Evolutionary conservation across 2,888 invertebrate genomes (phyloP).

Genomic region (Clusia tigrina): DNA sequence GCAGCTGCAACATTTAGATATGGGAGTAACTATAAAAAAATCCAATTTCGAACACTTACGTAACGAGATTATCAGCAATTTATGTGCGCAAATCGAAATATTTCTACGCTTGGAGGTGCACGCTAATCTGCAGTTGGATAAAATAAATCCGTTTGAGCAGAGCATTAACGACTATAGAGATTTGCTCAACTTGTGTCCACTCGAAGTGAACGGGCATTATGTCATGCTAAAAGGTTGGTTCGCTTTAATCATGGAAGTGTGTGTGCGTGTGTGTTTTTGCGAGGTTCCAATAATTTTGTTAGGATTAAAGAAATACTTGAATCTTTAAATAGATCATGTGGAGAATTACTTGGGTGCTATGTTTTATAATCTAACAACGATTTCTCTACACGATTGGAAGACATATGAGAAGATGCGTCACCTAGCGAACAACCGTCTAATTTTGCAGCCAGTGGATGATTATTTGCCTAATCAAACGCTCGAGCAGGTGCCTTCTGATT

Average conservation of each 20-base stretch:
- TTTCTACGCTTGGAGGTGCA: slow-evolving; percentile 92
- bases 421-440: slow-evolving; percentile 85
- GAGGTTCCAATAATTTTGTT: neutral
- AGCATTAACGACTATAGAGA: slow-evolving; percentile 69
- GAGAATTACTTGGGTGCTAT: slow-evolving; percentile 93
- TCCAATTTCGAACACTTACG: slow-evolving; percentile 63
- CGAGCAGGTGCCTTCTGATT: slow-evolving; percentile 73
- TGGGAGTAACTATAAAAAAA: slow-evolving; percentile 47
- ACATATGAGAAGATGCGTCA: slow-evolving; percentile 97
- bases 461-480: slow-evolving; percentile 95
- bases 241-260: neutral
- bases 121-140: slow-evolving; percentile 82
- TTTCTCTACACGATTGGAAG: slow-evolving; percentile 96
- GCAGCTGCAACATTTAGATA: slow-evolving; percentile 44
- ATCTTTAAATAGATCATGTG: slow-evolving; percentile 66
- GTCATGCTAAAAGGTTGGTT: slow-evolving; percentile 70
- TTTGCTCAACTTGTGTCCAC: slow-evolving; percentile 69
- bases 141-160: slow-evolving; percentile 74
- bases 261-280: neutral
- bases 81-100: slow-evolving; percentile 90
- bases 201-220: slow-evolving; percentile 68
- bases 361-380: slow-evolving; percentile 97
- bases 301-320: neutral
- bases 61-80: slow-evolving; percentile 71
- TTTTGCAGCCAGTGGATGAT: slow-evolving; percentile 84